These are phyloP conservation scores for Anguilla megastoma DNA, from an alignment of 2,797 vertebrate genomes.

Conservation along the genomic window DNA sequence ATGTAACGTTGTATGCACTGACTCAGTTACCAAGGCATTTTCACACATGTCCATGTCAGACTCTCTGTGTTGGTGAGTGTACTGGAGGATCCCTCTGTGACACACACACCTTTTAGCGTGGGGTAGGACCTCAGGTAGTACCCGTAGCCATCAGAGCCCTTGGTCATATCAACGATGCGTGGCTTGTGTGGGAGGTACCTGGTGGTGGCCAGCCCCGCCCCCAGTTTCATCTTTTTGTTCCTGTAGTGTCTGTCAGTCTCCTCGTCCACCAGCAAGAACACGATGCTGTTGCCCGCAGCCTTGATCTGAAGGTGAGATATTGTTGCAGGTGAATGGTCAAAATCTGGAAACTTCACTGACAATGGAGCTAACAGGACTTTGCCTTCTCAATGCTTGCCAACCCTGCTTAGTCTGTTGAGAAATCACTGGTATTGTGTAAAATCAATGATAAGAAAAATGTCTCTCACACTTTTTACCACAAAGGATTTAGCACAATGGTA, in stretches of 20 bases:
- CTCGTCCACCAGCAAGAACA: slow-evolving; percentile 82
- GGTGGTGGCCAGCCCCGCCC: slow-evolving; percentile 68
- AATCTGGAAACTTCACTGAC: not conserved
- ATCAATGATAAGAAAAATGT: too few species aligned
- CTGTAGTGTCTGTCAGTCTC: slow-evolving; percentile 73
- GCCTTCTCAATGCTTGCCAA: not conserved
- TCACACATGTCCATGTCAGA: not conserved
- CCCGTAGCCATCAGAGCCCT: slow-evolving; percentile 79
- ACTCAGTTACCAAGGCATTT: not conserved
- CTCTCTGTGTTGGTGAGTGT: not conserved
- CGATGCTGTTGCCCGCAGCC: slow-evolving; percentile 66
- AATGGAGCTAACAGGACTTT: not conserved
- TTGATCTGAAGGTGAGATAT: slow-evolving; percentile 68
- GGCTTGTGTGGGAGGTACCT: slow-evolving; percentile 79
- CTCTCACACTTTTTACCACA: too few species aligned
- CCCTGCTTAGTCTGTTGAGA: too few species aligned
- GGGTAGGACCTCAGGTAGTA: slow-evolving; percentile 75
- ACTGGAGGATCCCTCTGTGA: not conserved
- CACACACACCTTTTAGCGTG: slow-evolving; percentile 50
- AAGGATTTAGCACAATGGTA: too few species aligned
- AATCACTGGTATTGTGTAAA: too few species aligned
- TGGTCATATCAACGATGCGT: slow-evolving; percentile 72
- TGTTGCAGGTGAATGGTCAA: not conserved
- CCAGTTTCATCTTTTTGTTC: slow-evolving; percentile 65
- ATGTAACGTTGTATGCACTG: not conserved